A percentile compares a stretch with the other conserved stretches of the same genome.
Evolutionary conservation across 2,113 vertebrate genomes (phyloP).

Genomic region (Dipodomys stephensi): DNA sequence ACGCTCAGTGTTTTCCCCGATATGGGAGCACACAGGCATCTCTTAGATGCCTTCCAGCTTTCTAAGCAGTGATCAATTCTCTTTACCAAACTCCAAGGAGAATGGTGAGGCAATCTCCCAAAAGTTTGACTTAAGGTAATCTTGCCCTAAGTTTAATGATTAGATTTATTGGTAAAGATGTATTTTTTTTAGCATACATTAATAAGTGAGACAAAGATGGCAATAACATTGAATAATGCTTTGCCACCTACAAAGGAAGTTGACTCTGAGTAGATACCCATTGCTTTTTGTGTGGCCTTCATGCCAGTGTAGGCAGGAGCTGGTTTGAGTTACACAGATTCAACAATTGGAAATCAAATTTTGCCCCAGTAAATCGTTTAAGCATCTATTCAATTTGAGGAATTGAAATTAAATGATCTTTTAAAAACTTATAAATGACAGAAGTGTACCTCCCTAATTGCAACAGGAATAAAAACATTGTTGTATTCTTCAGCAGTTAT

Average conservation of each 20-base stretch:
- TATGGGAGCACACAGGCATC: background rate
- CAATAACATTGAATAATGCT: background rate
- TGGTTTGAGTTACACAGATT: background rate
- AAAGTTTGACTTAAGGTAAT: background rate
- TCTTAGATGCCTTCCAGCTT: background rate
- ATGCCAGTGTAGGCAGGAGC: background rate
- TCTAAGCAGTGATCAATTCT: background rate
- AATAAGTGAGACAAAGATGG: background rate
- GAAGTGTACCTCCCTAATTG: no score
- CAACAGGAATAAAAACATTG: background rate
- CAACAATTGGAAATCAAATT: background rate
- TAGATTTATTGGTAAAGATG: background rate
- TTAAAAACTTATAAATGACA: background rate
- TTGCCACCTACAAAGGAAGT: background rate
- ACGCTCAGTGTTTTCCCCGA: background rate
- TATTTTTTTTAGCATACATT: background rate
- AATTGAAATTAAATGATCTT: background rate
- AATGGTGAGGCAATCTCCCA: background rate
- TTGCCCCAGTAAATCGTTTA: conserved; percentile 1
- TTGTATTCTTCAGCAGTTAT: background rate
- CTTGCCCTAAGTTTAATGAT: background rate
- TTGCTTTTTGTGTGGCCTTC: background rate
- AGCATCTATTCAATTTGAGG: background rate
- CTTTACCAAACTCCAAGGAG: background rate
- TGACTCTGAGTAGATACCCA: background rate